Evolutionary conservation across 2,797 vertebrate genomes (phyloP).

Genomic region (Scleropages formosus): DNA sequence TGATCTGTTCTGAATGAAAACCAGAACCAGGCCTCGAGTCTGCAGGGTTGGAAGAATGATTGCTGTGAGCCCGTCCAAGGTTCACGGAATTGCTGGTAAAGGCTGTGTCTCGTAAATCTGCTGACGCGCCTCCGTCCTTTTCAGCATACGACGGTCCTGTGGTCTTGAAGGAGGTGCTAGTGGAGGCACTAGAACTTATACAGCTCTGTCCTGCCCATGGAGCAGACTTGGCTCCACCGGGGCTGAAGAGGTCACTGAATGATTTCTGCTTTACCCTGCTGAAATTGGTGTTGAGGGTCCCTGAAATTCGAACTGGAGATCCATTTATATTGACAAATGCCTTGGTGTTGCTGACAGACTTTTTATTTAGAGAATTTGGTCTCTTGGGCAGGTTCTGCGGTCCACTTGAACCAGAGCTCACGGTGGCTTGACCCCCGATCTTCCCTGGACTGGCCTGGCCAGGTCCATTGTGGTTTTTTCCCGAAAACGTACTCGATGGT

Average conservation of each 20-base stretch:
- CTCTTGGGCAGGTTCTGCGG: background rate
- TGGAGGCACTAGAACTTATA: conserved; percentile 15
- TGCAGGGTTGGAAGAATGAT: conserved; percentile 24
- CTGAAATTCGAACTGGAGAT: conserved; percentile 67
- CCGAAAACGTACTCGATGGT: conserved; percentile 33
- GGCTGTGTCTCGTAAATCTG: background rate
- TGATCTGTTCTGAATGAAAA: conserved; percentile 39
- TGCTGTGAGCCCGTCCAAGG: conserved; percentile 23
- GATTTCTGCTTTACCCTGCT: conserved; percentile 53
- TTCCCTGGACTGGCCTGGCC: background rate
- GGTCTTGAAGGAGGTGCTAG: conserved; percentile 16
- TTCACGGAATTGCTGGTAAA: conserved; percentile 23
- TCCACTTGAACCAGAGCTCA: conserved; percentile 30
- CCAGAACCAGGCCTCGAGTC: conserved; percentile 25
- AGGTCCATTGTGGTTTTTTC: background rate
- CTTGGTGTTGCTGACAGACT: conserved; percentile 65
- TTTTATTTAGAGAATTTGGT: conserved; percentile 46
- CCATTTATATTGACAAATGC: conserved; percentile 70
- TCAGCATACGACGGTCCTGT: background rate
- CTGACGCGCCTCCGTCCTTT: conserved; percentile 19
- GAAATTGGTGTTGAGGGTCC: conserved; percentile 32
- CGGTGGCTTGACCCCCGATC: conserved; percentile 15
- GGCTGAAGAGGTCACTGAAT: conserved; percentile 57
- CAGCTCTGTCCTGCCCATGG: conserved; percentile 24
- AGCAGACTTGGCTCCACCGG: conserved; percentile 36